Evolutionary conservation across 2,113 vertebrate genomes (phyloP).

Genomic region (Aldabrachelys gigantea): DNA sequence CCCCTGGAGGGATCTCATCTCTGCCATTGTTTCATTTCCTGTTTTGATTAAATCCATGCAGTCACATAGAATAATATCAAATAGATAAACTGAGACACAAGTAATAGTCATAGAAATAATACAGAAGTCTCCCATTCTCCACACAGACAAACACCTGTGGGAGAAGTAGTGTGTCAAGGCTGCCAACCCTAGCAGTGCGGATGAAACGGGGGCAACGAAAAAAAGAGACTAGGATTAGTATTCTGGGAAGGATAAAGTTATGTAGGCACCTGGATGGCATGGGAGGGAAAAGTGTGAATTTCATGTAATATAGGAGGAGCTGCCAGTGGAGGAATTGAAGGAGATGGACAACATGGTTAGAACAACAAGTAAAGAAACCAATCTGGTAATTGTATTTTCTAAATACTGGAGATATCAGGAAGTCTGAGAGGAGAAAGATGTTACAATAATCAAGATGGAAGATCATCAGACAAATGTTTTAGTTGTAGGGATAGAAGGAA

Average conservation of each 20-base stretch:
- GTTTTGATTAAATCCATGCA: no score
- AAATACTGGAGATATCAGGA: background rate
- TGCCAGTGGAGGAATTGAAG: background rate
- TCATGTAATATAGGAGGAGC: background rate
- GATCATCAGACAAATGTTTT: background rate
- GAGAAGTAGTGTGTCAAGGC: background rate
- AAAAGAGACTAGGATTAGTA: background rate
- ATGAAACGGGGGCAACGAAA: background rate
- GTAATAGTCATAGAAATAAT: background rate
- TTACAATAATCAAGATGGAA: background rate
- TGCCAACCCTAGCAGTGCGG: background rate
- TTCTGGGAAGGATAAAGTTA: background rate
- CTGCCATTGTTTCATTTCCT: no score
- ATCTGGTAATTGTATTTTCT: background rate
- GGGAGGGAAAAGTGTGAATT: background rate
- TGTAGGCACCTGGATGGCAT: background rate
- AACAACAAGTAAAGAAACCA: background rate
- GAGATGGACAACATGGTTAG: background rate
- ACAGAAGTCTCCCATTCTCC: background rate
- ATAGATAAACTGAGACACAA: background rate
- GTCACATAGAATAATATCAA: background rate
- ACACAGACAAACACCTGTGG: background rate
- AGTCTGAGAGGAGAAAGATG: background rate
- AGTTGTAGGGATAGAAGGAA: background rate
- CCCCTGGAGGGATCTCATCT: no score